A percentile compares a stretch with the other conserved stretches of the same genome.
Conservation (phyloP, 1,140 invertebrate genomes). For the Copidosoma floridanum region DNA sequence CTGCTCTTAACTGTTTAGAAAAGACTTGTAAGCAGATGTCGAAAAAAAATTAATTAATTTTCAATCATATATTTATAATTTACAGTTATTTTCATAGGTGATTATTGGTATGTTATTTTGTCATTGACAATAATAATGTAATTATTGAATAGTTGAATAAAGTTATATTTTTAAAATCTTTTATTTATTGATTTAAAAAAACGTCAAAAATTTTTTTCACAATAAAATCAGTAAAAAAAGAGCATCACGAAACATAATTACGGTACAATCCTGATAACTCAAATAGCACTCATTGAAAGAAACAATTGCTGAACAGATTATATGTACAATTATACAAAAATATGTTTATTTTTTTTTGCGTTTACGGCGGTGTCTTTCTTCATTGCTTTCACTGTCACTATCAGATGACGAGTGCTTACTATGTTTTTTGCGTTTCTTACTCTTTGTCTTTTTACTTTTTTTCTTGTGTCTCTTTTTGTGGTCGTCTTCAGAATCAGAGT, state of each 20-base stretch:
- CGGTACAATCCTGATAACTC: too few relatives aligned
- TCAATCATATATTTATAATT: too few relatives aligned
- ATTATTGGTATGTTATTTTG: neutral
- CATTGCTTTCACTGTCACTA: slow-evolving; percentile 27
- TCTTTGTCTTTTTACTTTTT: slow-evolving; percentile 46
- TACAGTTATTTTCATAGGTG: too few relatives aligned
- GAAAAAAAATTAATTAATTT: neutral
- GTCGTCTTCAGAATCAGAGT: slow-evolving; percentile 33
- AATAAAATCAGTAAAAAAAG: too few relatives aligned
- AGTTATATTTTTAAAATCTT: neutral
- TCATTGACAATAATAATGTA: neutral
- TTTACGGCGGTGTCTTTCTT: neutral
- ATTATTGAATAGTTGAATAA: too few relatives aligned
- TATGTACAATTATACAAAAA: slow-evolving; percentile 4
- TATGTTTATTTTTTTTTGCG: slow-evolving; percentile 13
- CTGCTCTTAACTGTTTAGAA: slow-evolving; percentile 63
- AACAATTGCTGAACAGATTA: too few relatives aligned
- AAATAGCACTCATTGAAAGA: too few relatives aligned
- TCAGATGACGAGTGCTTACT: slow-evolving; percentile 42
- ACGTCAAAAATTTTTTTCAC: neutral
- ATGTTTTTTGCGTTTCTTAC: slow-evolving; percentile 48
- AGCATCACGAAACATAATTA: too few relatives aligned
- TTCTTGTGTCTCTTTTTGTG: slow-evolving; percentile 45
- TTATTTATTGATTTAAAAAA: neutral
- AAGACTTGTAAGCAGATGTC: slow-evolving; percentile 23